These are phyloP conservation scores for Lithophane ornitopus DNA, from an alignment of 2,888 invertebrate genomes.

Conservation along the genomic window DNA sequence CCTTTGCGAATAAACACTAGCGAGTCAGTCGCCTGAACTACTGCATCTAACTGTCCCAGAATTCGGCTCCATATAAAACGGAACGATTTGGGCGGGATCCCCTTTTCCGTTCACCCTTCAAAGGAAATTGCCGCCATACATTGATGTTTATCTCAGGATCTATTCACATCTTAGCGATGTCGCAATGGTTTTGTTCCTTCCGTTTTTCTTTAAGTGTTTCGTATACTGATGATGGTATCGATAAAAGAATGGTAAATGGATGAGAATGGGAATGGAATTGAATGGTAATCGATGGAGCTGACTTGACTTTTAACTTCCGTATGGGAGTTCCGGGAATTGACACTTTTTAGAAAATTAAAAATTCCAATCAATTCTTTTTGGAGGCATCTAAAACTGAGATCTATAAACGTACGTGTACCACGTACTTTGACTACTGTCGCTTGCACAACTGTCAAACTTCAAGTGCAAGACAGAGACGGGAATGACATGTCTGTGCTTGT, in stretches of 20 bases:
- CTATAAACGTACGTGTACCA: not conserved
- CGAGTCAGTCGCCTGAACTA: conserved; percentile 37
- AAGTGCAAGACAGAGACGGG: not conserved
- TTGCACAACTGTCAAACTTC: not conserved
- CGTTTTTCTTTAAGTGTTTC: conserved; percentile 60
- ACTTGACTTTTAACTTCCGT: not conserved
- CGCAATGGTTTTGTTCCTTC: conserved; percentile 75
- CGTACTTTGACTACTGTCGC: not conserved
- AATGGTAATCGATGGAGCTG: conserved; percentile 28
- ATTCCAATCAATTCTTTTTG: not conserved
- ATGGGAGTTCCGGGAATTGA: not conserved
- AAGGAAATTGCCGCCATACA: conserved; percentile 87
- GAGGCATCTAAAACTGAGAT: not conserved
- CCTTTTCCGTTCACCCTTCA: conserved; percentile 83
- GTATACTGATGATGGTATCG: conserved; percentile 46
- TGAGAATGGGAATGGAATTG: conserved; percentile 6
- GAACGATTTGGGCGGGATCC: conserved; percentile 76
- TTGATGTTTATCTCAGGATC: conserved; percentile 86
- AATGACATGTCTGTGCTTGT: not conserved
- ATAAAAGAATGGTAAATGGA: conserved; percentile 46
- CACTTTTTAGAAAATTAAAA: not conserved
- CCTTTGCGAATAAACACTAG: conserved; percentile 12
- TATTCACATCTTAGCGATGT: conserved; percentile 83
- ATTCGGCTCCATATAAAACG: conserved; percentile 75
- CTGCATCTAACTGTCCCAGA: conserved; percentile 36